Conservation (phyloP, 2,113 vertebrate genomes). For the Erpornis zantholeuca region DNA sequence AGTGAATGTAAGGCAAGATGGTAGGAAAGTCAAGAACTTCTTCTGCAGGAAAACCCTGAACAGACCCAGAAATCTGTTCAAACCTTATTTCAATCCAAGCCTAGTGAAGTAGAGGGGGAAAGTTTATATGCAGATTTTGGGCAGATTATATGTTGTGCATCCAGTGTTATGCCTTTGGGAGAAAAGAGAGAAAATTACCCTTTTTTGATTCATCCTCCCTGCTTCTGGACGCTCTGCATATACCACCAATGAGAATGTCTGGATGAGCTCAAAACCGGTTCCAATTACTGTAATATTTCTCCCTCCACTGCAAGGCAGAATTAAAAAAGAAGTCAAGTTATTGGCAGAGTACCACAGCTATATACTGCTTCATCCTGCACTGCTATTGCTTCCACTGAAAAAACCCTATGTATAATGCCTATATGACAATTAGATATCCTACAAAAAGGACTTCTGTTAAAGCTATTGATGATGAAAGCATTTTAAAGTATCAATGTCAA, state of each 20-base stretch:
- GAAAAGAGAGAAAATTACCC: conserved; percentile 1
- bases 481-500: background rate
- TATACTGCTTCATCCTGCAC: background rate
- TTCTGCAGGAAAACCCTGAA: background rate
- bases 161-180: background rate
- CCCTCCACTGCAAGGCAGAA: conserved; percentile 81
- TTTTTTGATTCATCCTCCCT: conserved; percentile 39
- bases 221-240: conserved; percentile 65
- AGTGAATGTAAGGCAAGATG: background rate
- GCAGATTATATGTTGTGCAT: background rate
- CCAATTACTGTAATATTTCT: conserved; percentile 84
- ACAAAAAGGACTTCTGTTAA: background rate
- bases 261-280: conserved; percentile 85
- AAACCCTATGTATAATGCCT: background rate
- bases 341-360: background rate
- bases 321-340: background rate
- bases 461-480: background rate
- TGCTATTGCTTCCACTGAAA: background rate
- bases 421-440: background rate
- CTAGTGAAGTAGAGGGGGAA: background rate
- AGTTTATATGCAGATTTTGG: background rate
- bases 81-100: background rate
- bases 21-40: background rate
- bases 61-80: background rate
- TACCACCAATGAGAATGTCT: conserved; percentile 84